phyloP scores from a whole-genome alignment of 2,888 invertebrate genomes.

The Seladonia tumulorum region DNA sequence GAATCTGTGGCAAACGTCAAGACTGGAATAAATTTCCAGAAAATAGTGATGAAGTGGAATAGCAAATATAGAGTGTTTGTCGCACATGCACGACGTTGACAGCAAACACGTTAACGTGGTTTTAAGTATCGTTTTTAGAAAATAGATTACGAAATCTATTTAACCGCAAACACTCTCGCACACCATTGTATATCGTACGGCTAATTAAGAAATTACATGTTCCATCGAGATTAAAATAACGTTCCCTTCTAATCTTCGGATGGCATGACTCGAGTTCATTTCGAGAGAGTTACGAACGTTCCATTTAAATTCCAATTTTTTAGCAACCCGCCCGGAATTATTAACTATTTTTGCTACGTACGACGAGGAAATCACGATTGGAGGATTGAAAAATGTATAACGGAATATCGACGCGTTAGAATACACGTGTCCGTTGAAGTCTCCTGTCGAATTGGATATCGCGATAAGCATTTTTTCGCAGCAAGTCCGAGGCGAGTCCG shows the following conservation, averaged over 20 bases:
- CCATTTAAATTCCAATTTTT: not conserved
- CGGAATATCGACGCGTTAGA: not conserved
- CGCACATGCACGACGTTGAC: too few relatives aligned
- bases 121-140: not conserved
- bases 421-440: not conserved
- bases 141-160: not conserved
- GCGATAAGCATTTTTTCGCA: not conserved
- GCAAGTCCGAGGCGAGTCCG: not conserved
- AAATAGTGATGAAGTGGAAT: too few relatives aligned
- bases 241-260: not conserved
- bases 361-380: not conserved
- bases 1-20: too few relatives aligned
- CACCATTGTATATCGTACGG: not conserved
- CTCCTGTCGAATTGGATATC: not conserved
- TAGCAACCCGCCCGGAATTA: not conserved
- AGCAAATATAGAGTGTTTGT: too few relatives aligned
- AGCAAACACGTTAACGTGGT: too few relatives aligned
- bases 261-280: not conserved
- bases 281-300: not conserved
- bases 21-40: too few relatives aligned
- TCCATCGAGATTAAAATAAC: not conserved
- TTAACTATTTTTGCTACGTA: not conserved
- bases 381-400: not conserved
- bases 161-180: too few relatives aligned
- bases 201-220: slow-evolving; percentile 1